These are phyloP conservation scores for Atrina japonica DNA, from an alignment of 2,888 invertebrate genomes.

Conservation along the genomic window DNA sequence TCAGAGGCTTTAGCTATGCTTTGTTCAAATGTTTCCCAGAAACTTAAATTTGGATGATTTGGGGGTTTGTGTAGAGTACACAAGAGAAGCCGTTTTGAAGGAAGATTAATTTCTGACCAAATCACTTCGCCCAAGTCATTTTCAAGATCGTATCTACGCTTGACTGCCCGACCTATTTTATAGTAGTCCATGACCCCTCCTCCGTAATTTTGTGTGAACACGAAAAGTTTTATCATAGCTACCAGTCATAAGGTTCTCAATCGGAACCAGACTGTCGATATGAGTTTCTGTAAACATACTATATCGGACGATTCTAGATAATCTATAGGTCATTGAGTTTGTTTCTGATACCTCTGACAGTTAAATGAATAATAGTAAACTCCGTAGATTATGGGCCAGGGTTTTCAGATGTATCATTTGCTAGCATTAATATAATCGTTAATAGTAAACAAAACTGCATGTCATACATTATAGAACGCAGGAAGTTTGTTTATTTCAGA, in stretches of 20 bases:
- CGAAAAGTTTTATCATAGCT: no score
- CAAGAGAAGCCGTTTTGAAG: neutral
- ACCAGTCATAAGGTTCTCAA: neutral
- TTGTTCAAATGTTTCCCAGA: neutral
- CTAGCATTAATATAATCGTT: neutral
- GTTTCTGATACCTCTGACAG: neutral
- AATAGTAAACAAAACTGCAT: constrained; percentile 1
- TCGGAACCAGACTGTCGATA: neutral
- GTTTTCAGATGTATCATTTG: constrained; percentile 9
- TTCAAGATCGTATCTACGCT: neutral
- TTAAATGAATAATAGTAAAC: neutral
- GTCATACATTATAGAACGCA: neutral
- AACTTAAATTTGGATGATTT: neutral
- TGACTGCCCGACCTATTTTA: neutral
- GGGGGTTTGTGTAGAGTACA: neutral
- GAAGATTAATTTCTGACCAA: neutral
- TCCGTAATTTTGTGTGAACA: no score
- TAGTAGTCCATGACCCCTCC: neutral
- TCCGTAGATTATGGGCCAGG: neutral
- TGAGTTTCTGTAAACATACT: constrained; percentile 4
- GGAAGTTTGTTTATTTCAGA: no score
- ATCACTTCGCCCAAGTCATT: neutral
- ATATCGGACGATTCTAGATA: neutral
- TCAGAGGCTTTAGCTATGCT: neutral
- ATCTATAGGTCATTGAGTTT: neutral